Conservation (phyloP, 2,888 invertebrate species). For the Athripsodes cinereus region DNA sequence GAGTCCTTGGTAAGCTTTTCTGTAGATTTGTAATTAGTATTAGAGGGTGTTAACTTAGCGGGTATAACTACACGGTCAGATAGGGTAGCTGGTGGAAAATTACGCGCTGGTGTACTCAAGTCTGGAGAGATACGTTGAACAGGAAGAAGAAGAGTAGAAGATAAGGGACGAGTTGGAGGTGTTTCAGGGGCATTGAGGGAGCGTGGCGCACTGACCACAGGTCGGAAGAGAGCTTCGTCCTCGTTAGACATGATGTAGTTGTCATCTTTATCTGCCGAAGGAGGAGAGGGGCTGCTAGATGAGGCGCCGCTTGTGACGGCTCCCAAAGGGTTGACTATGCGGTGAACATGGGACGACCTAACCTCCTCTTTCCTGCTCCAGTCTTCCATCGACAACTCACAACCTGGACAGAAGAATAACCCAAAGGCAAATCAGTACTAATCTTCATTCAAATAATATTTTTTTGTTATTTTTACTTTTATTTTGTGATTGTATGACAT, state of each 20-base stretch:
- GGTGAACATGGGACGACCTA: constrained; percentile 51
- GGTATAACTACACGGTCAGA: constrained; percentile 25
- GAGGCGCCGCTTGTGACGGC: constrained; percentile 55
- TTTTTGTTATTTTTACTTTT: neutral
- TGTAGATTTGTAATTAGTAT: neutral
- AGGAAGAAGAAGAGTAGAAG: constrained; percentile 41
- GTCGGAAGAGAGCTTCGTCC: constrained; percentile 65
- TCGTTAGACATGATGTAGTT: constrained; percentile 46
- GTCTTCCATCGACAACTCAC: constrained; percentile 42
- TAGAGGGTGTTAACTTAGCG: constrained; percentile 14
- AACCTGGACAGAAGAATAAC: constrained; percentile 72
- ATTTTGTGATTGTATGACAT: constrained; percentile 3
- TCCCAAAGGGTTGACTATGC: constrained; percentile 72
- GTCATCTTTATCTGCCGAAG: constrained; percentile 42
- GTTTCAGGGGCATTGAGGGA: constrained; percentile 34
- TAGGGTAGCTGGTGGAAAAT: constrained; percentile 16
- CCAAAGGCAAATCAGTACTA: constrained; percentile 69
- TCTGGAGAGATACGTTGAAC: constrained; percentile 32
- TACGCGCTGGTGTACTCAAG: constrained; percentile 23
- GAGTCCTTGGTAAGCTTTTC: neutral
- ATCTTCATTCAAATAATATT: constrained; percentile 8
- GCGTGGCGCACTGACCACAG: constrained; percentile 53
- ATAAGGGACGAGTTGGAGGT: constrained; percentile 36
- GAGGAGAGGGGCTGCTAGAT: constrained; percentile 35
- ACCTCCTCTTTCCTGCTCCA: constrained; percentile 26